Conservation (phyloP, 2,113 vertebrate species). For the Psilopogon haemacephalus region DNA sequence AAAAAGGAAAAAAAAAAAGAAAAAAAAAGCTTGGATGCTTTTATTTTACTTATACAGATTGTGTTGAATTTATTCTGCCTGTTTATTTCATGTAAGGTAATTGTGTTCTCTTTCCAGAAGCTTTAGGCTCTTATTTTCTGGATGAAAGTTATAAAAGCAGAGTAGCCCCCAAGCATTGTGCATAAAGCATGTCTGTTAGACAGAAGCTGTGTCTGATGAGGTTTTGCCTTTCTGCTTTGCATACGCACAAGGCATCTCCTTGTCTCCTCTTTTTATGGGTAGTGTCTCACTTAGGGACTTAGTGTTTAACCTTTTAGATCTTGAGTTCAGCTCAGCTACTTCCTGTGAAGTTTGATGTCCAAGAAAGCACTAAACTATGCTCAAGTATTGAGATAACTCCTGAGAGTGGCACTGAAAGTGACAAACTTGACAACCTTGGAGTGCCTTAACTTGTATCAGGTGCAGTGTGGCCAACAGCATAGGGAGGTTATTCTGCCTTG, state of each 20-base stretch:
- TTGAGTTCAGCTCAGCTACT: background rate
- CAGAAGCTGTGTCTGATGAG: background rate
- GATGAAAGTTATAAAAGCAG: slow-evolving; percentile 36
- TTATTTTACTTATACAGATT: background rate
- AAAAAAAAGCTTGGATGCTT: background rate
- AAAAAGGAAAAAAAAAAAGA: no score
- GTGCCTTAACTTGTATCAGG: no score
- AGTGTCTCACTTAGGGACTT: background rate
- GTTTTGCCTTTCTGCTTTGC: background rate
- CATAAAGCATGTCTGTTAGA: slow-evolving; percentile 25
- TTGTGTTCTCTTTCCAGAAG: slow-evolving; percentile 33
- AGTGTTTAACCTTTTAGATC: background rate
- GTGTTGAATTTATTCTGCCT: slow-evolving; percentile 30
- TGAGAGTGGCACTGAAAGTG: background rate
- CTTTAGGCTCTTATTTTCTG: slow-evolving; percentile 15
- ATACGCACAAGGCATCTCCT: background rate
- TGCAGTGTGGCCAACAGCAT: no score
- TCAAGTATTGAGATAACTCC: background rate
- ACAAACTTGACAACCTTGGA: background rate
- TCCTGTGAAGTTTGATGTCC: background rate
- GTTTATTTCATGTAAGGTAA: slow-evolving; percentile 5
- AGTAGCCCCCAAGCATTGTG: background rate
- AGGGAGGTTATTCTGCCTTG: no score
- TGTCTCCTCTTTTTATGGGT: background rate
- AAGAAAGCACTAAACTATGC: background rate